These are phyloP conservation scores for Odocoileus virginianus DNA, from an alignment of 2,113 vertebrate species.

Conservation along the genomic window DNA sequence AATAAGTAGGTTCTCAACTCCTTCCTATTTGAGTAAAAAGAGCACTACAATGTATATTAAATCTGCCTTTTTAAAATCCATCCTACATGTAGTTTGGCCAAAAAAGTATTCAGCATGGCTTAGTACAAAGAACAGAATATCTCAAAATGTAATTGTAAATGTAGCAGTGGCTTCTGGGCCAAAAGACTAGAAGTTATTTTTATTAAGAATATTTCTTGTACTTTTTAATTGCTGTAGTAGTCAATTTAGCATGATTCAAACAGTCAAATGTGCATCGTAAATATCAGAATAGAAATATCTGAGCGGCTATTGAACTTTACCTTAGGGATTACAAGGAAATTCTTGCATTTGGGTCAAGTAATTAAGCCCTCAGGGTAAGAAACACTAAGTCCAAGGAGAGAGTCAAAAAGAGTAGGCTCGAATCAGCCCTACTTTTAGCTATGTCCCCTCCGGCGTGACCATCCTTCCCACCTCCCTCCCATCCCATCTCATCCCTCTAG, in stretches of 20 bases:
- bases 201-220: constrained; percentile 12
- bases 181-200: constrained; percentile 13
- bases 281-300: background rate
- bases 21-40: constrained; percentile 43
- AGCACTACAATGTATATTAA: constrained; percentile 22
- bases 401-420: background rate
- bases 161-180: background rate
- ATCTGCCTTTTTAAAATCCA: constrained; percentile 15
- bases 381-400: background rate
- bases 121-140: constrained; percentile 16
- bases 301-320: background rate
- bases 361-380: background rate
- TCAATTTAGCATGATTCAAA: constrained; percentile 19
- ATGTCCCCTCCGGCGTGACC: background rate
- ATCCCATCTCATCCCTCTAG: background rate
- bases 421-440: background rate
- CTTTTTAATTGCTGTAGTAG: constrained; percentile 26
- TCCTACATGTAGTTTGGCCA: background rate
- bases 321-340: background rate
- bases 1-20: constrained; percentile 49
- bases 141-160: background rate
- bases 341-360: background rate
- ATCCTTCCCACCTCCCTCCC: background rate
- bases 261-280: background rate
- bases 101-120: background rate